Conservation (phyloP, 2,113 vertebrate genomes). For the Psittacula cyanocephala region DNA sequence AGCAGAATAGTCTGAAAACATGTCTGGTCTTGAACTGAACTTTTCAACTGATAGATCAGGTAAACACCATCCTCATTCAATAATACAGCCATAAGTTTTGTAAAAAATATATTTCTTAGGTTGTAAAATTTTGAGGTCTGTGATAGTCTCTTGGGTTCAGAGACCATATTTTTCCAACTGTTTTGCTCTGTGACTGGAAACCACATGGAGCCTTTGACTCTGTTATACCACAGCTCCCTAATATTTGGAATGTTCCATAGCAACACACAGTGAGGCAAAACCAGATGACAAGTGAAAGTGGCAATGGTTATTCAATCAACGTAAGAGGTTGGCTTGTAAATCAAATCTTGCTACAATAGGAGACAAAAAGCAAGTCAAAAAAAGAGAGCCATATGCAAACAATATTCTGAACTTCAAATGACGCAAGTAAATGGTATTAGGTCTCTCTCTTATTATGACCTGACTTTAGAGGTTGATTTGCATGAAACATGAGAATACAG, state of each 20-base stretch:
- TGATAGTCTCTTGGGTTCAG: background rate
- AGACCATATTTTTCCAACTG: constrained; percentile 46
- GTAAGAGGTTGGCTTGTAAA: background rate
- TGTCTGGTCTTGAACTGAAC: background rate
- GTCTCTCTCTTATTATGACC: background rate
- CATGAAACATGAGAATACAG: background rate
- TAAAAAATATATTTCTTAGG: background rate
- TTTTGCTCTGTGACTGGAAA: constrained; percentile 25
- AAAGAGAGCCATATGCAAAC: background rate
- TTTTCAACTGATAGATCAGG: background rate
- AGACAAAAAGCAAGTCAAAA: background rate
- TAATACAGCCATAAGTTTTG: background rate
- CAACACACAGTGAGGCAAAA: constrained; percentile 52
- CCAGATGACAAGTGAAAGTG: constrained; percentile 39
- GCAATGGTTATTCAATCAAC: background rate
- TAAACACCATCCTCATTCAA: background rate
- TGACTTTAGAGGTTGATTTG: background rate
- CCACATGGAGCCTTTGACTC: background rate
- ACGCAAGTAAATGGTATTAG: background rate
- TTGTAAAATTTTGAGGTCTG: background rate
- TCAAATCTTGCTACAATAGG: background rate
- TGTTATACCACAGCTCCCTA: constrained; percentile 38
- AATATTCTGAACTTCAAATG: background rate
- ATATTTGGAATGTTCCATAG: constrained; percentile 72
- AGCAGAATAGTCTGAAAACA: background rate